Evolutionary conservation across 2,888 invertebrate genomes (phyloP).

Genomic region (Synanthedon tipuliformis): DNA sequence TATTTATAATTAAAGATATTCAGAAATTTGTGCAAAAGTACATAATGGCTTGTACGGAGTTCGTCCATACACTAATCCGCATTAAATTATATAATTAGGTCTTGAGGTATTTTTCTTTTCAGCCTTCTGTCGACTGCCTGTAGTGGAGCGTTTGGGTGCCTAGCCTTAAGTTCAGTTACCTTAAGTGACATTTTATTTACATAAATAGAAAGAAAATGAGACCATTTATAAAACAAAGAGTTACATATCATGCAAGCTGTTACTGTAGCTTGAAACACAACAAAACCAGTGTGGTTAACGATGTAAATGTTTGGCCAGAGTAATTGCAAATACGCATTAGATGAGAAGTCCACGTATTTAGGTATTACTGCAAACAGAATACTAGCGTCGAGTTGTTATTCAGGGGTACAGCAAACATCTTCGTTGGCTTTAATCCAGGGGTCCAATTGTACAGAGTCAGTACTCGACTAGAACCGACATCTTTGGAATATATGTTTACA

Average conservation of each 20-base stretch:
- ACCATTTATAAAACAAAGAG: too few relatives aligned
- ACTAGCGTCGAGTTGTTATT: slow-evolving; percentile 43
- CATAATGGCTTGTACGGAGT: too few relatives aligned
- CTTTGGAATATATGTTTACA: neutral
- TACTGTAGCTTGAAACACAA: neutral
- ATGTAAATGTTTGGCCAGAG: neutral
- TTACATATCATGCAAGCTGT: neutral
- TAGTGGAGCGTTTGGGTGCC: too few relatives aligned
- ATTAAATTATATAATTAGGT: too few relatives aligned
- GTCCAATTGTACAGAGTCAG: slow-evolving; percentile 18
- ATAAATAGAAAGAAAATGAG: too few relatives aligned
- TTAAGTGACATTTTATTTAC: too few relatives aligned
- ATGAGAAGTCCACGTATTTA: slow-evolving; percentile 26
- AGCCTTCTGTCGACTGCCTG: too few relatives aligned
- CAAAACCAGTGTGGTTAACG: neutral
- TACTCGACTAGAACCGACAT: slow-evolving; percentile 16
- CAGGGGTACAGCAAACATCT: slow-evolving; percentile 59
- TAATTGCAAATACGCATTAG: neutral
- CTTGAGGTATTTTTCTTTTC: too few relatives aligned
- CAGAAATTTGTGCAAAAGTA: too few relatives aligned
- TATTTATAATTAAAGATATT: too few relatives aligned
- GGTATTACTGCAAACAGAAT: slow-evolving; percentile 40
- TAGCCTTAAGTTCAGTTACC: too few relatives aligned
- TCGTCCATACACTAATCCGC: too few relatives aligned
- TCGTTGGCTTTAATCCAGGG: slow-evolving; percentile 63